Conservation (phyloP, 2,888 invertebrate genomes). For the Unio pictorum region DNA sequence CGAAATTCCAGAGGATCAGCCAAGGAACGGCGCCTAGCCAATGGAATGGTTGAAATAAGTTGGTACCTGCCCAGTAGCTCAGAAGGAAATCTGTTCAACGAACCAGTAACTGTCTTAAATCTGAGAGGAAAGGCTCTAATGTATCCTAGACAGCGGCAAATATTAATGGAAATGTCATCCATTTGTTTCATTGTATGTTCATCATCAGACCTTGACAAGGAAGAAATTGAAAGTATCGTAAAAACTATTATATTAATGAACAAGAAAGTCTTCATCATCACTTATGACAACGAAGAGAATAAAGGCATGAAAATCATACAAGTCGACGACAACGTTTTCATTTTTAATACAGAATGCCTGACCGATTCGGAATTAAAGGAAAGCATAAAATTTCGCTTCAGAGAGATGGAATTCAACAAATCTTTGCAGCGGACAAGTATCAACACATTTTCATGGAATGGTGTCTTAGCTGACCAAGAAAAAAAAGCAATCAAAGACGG, state of each 20-base stretch:
- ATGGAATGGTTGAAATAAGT: slow-evolving; percentile 10
- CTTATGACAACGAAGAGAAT: no score
- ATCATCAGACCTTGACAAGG: no score
- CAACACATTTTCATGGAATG: neutral
- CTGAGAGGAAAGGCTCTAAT: slow-evolving; percentile 6
- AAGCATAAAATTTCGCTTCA: neutral
- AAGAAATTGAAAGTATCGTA: no score
- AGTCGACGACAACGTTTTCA: no score
- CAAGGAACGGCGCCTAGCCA: neutral
- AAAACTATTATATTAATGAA: no score
- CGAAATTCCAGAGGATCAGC: slow-evolving; percentile 9
- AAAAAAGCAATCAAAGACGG: neutral
- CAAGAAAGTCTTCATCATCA: no score
- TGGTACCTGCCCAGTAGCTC: slow-evolving; percentile 6
- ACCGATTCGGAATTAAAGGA: no score
- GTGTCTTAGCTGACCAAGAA: neutral
- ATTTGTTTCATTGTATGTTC: slow-evolving; percentile 2
- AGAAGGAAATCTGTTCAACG: neutral
- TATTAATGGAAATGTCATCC: slow-evolving; percentile 1
- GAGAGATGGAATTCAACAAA: neutral
- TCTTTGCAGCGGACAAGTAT: neutral
- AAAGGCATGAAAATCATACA: no score
- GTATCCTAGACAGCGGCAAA: neutral
- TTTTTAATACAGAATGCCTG: no score
- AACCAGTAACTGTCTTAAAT: slow-evolving; percentile 7